Evolutionary conservation across 2,113 vertebrate species (phyloP), one percentile per base, ranked within the genome.

Genomic region (Mus spicilegus): DNA sequence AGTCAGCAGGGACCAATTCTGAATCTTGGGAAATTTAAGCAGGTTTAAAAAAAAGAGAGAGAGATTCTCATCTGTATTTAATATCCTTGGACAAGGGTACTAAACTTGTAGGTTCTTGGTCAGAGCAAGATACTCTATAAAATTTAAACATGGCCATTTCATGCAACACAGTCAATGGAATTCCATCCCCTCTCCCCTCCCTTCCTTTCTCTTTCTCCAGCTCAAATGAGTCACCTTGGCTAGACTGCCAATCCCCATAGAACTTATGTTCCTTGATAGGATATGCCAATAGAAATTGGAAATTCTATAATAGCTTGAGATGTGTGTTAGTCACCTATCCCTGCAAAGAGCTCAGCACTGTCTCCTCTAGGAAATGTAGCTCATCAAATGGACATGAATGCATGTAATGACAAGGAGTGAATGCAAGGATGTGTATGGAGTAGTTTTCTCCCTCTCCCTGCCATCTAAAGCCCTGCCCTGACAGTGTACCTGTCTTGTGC

Each of bases 151-250:
- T 16, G 95, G 87, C 51, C 76, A 88, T 94, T 97, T 94, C 17
- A 69, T 91, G 91, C 80, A 80, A 90, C 61, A 89, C 61, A 94
- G 87, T 65, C 87, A 56, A 85, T 33, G 94, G 95, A 97, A 97
- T 96, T 96, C 86, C 92, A 51, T 28, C 46, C 69, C 67, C 70
- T 26, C 39, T 67, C 61, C 70, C 39, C 5, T 61, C 33, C 36
- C 76, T 54, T 73, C 76, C 63, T 49, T 80, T 96, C 46, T 96
- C 78, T 91, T 93, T 96, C 76, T 93, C 94, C 67, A 93, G 87
- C 94, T 97, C 92, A 93, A 81, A 96, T 69, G 94, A 96, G 97
- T 98, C 97, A 97, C 97, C 97, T 97, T 98, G 97, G 94, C 89
- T 86, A 93, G 91, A n/a, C 93, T 73, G 94, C 89, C 96, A 97